phyloP scores from a whole-genome alignment of 1,140 invertebrate species.

The Zaprionus africanus region DNA sequence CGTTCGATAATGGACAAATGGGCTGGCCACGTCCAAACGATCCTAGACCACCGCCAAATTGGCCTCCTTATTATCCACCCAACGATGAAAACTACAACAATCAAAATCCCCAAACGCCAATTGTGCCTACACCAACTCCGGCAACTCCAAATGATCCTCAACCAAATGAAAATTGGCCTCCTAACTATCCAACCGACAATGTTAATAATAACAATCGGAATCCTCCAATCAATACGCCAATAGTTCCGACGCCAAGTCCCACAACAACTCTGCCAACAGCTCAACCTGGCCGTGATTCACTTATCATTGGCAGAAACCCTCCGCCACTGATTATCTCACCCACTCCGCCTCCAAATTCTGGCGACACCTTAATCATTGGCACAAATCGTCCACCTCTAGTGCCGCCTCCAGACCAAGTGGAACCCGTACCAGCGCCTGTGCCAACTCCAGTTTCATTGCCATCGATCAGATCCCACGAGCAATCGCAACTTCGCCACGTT shows the following conservation, averaged over 20 bases:
- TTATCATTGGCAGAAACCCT: slow-evolving; percentile 6
- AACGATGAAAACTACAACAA: neutral
- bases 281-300: neutral
- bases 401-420: neutral
- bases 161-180: neutral
- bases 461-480: neutral
- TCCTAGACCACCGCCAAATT: neutral
- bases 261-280: neutral
- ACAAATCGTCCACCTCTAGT: slow-evolving; percentile 27
- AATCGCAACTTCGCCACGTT: slow-evolving; percentile 7
- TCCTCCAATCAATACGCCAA: neutral
- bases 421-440: neutral
- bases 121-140: slow-evolving; percentile 3
- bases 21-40: neutral
- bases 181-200: neutral
- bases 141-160: neutral
- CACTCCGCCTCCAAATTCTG: slow-evolving; percentile 13
- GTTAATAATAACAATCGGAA: neutral
- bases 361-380: slow-evolving; percentile 34
- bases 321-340: slow-evolving; percentile 6
- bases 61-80: neutral
- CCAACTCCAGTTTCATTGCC: neutral
- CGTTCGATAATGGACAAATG: neutral
- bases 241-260: neutral
- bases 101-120: slow-evolving; percentile 20